Conservation (phyloP, 2,797 vertebrate genomes). For the Xiphophorus birchmanni region DNA sequence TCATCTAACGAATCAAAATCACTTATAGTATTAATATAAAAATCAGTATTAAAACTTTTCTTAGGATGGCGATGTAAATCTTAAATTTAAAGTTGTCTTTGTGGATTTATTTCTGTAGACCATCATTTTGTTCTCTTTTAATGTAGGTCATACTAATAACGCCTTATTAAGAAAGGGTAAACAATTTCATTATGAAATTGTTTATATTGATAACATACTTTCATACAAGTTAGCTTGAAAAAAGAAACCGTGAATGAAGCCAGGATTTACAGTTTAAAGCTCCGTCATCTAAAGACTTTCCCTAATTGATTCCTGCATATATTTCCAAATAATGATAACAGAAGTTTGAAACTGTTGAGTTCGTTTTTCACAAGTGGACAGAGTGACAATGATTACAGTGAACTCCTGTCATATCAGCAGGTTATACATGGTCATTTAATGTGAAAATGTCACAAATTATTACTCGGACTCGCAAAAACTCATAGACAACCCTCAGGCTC, state of each 20-base stretch:
- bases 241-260: not conserved
- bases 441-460: slow-evolving; percentile 63
- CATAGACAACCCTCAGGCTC: slow-evolving; percentile 41
- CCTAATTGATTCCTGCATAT: not conserved
- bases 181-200: no score
- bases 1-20: not conserved
- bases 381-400: slow-evolving; percentile 38
- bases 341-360: slow-evolving; percentile 3
- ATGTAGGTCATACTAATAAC: not conserved
- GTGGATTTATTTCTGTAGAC: not conserved
- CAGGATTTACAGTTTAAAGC: not conserved
- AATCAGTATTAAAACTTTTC: not conserved
- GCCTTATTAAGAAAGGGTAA: not conserved
- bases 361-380: slow-evolving; percentile 24
- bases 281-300: not conserved
- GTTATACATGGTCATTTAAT: slow-evolving; percentile 47
- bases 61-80: not conserved
- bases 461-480: slow-evolving; percentile 52
- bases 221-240: slow-evolving; percentile 13
- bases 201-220: not conserved
- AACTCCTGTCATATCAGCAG: slow-evolving; percentile 30
- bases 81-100: not conserved
- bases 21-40: not conserved
- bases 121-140: not conserved
- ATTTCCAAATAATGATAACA: slow-evolving; percentile 5